phyloP scores from a whole-genome alignment of 1,140 invertebrate species.

The Musca domestica region DNA sequence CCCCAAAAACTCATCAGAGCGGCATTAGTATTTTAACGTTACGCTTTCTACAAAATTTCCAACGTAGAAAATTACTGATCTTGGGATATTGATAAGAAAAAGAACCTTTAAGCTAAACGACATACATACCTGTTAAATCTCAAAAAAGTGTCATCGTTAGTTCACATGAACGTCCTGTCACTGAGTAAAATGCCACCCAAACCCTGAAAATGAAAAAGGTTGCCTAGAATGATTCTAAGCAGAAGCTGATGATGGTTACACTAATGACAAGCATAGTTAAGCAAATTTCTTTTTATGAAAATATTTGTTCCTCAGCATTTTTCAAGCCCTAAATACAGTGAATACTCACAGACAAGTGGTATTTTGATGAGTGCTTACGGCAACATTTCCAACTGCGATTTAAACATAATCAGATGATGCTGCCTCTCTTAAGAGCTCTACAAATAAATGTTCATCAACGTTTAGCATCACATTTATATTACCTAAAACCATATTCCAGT shows the following conservation, averaged over 20 bases:
- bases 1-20: too few species aligned
- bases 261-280: constrained; percentile 9
- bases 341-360: not conserved
- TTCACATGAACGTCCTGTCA: too few species aligned
- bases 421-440: not conserved
- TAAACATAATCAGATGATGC: not conserved
- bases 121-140: too few species aligned
- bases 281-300: not conserved
- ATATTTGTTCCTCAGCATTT: not conserved
- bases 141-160: too few species aligned
- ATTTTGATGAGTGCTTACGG: constrained; percentile 12
- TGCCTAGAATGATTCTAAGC: too few species aligned
- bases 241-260: not conserved
- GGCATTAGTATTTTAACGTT: too few species aligned
- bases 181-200: not conserved
- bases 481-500: too few species aligned
- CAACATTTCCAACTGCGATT: constrained; percentile 13
- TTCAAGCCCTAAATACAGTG: not conserved
- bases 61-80: not conserved
- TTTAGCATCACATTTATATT: too few species aligned
- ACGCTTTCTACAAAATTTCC: too few species aligned
- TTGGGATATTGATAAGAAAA: not conserved
- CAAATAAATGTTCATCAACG: constrained; percentile 4
- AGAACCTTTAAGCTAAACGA: not conserved
- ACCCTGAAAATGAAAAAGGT: not conserved